Conservation (phyloP, 1,140 invertebrate genomes). For the Brachionus sp. region DNA sequence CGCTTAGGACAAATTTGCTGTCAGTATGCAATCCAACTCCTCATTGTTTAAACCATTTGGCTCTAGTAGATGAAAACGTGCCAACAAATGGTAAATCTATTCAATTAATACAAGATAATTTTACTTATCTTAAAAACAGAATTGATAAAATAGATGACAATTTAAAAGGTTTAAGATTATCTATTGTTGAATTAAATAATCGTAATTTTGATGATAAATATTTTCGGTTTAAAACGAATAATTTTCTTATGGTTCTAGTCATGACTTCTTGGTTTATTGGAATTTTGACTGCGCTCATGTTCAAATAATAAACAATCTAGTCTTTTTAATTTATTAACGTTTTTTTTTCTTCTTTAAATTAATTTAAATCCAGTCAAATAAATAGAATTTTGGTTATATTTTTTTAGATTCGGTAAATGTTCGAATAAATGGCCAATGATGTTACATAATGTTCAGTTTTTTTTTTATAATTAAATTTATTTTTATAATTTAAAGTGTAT, state of each 20-base stretch:
- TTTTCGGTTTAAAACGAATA: neutral
- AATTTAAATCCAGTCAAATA: neutral
- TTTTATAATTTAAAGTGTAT: neutral
- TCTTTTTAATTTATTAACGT: neutral
- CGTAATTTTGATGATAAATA: neutral
- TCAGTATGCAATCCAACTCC: neutral
- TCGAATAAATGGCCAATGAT: neutral
- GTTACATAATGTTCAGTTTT: slow-evolving; percentile 4
- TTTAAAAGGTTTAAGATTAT: neutral
- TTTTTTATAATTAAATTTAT: neutral
- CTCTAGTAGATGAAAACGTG: neutral
- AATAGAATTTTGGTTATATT: neutral
- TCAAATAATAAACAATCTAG: neutral
- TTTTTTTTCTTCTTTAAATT: neutral
- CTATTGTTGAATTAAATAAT: neutral
- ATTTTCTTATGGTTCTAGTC: neutral
- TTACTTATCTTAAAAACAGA: neutral
- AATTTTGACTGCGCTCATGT: neutral
- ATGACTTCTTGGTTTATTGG: neutral
- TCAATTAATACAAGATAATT: slow-evolving; percentile 13
- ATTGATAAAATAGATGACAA: neutral
- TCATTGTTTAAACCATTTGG: neutral
- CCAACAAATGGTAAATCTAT: neutral
- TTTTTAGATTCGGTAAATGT: neutral
- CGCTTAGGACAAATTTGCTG: neutral